These are phyloP conservation scores for Leptinotarsa rubiginosa DNA, from an alignment of 2,888 invertebrate genomes.

Conservation along the genomic window DNA sequence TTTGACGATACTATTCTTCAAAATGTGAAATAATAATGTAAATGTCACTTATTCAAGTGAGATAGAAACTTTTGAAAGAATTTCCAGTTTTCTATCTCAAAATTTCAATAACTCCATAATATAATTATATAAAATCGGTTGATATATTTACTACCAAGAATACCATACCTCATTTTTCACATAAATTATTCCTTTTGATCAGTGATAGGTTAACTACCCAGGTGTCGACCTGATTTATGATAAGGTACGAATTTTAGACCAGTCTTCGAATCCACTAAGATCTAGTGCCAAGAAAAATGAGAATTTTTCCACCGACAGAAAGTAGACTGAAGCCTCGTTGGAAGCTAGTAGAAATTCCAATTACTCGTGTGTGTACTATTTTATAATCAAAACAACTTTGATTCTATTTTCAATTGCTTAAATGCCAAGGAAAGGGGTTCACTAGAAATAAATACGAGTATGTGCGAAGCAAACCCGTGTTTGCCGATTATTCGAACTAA, in stretches of 20 bases:
- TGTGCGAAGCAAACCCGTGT: background rate
- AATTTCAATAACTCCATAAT: too few species aligned
- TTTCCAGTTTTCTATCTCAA: too few species aligned
- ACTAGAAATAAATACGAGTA: conserved; percentile 12
- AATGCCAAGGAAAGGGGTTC: conserved; percentile 24
- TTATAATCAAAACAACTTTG: conserved; percentile 26
- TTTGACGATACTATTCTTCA: too few species aligned
- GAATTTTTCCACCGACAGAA: conserved; percentile 1
- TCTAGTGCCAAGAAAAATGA: conserved; percentile 5
- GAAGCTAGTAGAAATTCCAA: conserved; percentile 22
- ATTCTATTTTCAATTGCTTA: conserved; percentile 22
- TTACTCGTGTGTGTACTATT: conserved; percentile 20
- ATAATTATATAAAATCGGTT: too few species aligned
- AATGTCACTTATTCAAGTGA: too few species aligned
- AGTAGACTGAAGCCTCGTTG: conserved; percentile 2
- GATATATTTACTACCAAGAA: too few species aligned
- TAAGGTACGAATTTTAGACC: background rate
- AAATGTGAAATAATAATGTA: too few species aligned
- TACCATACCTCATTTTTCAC: background rate
- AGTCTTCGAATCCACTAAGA: background rate
- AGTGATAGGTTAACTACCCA: background rate
- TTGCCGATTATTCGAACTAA: background rate
- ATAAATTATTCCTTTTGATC: background rate
- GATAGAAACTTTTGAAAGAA: too few species aligned
- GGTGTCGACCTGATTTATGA: conserved; percentile 5